These are phyloP conservation scores for Aurelia sp. DNA, from an alignment of 30 jellyfish, hydroid and myxozoan species.

Conservation along the genomic window DNA sequence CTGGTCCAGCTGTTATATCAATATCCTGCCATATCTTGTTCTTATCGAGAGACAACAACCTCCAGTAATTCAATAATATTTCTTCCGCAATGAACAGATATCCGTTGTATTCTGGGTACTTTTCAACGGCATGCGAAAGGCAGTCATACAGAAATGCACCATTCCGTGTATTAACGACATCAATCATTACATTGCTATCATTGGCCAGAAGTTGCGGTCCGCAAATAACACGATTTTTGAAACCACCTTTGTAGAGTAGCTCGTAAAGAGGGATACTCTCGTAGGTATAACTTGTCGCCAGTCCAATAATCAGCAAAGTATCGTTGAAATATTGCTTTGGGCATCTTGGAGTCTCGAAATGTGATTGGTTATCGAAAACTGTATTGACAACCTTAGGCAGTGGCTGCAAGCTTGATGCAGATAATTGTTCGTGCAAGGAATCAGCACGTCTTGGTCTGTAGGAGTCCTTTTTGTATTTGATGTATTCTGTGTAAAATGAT, in stretches of 20 bases:
- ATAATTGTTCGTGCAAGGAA: too few relatives aligned
- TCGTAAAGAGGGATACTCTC: constrained; percentile 92
- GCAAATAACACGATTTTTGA: constrained; percentile 74
- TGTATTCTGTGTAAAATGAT: constrained; percentile 20
- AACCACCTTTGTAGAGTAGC: constrained; percentile 82
- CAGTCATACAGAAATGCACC: constrained; percentile 98
- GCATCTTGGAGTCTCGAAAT: constrained; percentile 14
- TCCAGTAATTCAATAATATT: constrained; percentile 74
- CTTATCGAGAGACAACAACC: constrained; percentile 38
- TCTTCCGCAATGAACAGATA: constrained; percentile 90
- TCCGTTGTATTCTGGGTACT: constrained; percentile 71
- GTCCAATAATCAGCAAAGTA: constrained; percentile 67
- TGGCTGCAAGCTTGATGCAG: constrained; percentile 1
- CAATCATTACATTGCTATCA: constrained; percentile 51
- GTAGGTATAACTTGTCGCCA: constrained; percentile 76
- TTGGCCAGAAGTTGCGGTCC: constrained; percentile 72
- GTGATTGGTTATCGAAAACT: neutral
- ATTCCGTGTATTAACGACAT: constrained; percentile 76
- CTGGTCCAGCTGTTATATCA: constrained; percentile 72
- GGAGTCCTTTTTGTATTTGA: constrained; percentile 19
- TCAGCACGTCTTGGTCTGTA: constrained; percentile 12
- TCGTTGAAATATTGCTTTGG: constrained; percentile 60
- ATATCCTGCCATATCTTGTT: constrained; percentile 74
- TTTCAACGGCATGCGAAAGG: constrained; percentile 62
- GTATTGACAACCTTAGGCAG: constrained; percentile 30